Base-by-base conservation (phyloP, 1,140 invertebrate genomes). In the Drosophila yakuba region DNA sequence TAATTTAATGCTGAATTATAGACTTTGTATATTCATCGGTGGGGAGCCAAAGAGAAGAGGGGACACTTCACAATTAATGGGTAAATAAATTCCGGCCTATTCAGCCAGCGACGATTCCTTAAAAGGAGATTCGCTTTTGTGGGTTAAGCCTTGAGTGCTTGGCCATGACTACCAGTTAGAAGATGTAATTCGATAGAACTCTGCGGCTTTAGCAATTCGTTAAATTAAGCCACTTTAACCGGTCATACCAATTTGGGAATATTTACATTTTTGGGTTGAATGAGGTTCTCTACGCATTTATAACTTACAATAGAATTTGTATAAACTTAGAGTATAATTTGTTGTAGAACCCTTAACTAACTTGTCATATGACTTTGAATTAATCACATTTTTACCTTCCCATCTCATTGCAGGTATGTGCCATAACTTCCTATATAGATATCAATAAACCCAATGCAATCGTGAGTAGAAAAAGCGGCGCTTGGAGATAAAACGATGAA, bases 1-100 rank as follows among this genome's bases (percentile, higher is more conserved):
- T 86, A 76, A 83, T 76, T 89, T 79, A 86, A 88, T 83, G 63
- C 83, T 88, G 78, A 86, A 66, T 83, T 86, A 86, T 89, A 66
- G 76, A 86, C 75, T 66, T 69, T 43, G 64, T 66, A 47, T 54
- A 51, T 50, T 28, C 61, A 51, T 25, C n/a, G 20, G 8, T 25
- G 17, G 28, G 17, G 17, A 17, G 15, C 14, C n/a, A 7, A 39
- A 3, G 15, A 20, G 43, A 44, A 15, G 15, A 44, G 41, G 17
- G n/a, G 28, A n/a, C 6, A 39, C 35, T 58, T 23, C 39, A 64
- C 62, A 76, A 76, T 76, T 76, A 67, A 76, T 75, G 55, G 48
- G 54, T 67, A 44, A 54, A 76, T 77, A 78, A 77, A 78, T 78
- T 69, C 54, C 20, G 35, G 50, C 23, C 15, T 43, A 20, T 69